Conservation (phyloP, 2,797 vertebrate genomes). For the Sphenopsis melanotis region DNA sequence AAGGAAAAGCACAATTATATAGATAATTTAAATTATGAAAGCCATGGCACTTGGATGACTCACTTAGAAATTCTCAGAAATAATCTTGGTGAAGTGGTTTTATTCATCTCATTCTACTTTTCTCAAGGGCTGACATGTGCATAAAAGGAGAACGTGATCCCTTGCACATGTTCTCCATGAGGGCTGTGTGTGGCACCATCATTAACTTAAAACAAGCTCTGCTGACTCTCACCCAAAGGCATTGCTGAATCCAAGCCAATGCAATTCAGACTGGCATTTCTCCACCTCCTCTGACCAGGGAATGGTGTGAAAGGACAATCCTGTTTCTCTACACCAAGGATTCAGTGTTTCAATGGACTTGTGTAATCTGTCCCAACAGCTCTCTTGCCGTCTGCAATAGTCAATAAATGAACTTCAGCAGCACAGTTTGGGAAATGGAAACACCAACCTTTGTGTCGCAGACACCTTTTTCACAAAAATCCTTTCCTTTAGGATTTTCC, state of each 20-base stretch:
- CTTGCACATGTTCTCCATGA: constrained; percentile 67
- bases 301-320: background rate
- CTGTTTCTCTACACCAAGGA: background rate
- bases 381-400: background rate
- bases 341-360: background rate
- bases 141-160: constrained; percentile 56
- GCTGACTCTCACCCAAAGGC: constrained; percentile 45
- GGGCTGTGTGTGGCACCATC: constrained; percentile 32
- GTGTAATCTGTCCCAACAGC: background rate
- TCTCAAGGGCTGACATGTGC: constrained; percentile 43
- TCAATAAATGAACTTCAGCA: background rate
- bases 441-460: too few relatives aligned
- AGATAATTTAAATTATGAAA: background rate
- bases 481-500: too few relatives aligned
- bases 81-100: constrained; percentile 58
- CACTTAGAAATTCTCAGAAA: constrained; percentile 45
- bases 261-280: constrained; percentile 49
- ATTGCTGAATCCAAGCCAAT: constrained; percentile 58
- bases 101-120: constrained; percentile 61
- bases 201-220: constrained; percentile 51
- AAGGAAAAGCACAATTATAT: background rate
- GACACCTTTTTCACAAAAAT: too few relatives aligned
- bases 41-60: constrained; percentile 5
- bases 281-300: constrained; percentile 37
- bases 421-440: background rate